Evolutionary conservation across 2,113 vertebrate species (phyloP), one percentile per base, ranked within the genome.

Genomic region (Marcusenius ussheri): DNA sequence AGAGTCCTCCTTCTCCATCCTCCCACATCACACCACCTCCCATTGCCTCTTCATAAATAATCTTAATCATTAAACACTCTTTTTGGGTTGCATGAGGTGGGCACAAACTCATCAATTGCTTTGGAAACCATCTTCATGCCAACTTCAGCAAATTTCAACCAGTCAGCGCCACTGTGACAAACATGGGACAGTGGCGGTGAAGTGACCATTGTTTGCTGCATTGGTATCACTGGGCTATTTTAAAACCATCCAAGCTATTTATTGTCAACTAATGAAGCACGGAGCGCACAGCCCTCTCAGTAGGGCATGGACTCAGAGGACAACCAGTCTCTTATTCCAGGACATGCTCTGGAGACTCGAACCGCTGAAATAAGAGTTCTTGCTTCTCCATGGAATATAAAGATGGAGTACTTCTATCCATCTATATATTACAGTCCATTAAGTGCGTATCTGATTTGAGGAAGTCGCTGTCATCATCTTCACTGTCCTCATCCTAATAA

Each of bases 1-100:
- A 99, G 98, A 93, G 5, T 83, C 17, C 70, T 27, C 49, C 46
- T 80, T 45, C 31, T n/a, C 62, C 53, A 27, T 27, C 58, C 15
- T n/a, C 3, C 74, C 9, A 77, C 49, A 27, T 46, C 13, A 50
- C 6, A 80, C 9, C 31, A 4, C 17, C 77, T 90, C 6, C 3
- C 46, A 39, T 74, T 47, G 13, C 17, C 49, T 24, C 11, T 83
- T 90, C 80, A n/a, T 49, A 88, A 1, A 83, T 80, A 8, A 51
- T 89, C 31, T 53, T 27, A 89, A 17, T 50, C 47, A 86, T 87
- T 56, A 49, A 49, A 86, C 24, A n/a, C 19, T 47, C 0, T 10
- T 35, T n/a, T 47, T 88, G n/a, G 88, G 19, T 70, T 11, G 56
- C 10, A 66, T 77, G n/a, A 89, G 5, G 15, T 3, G 6, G 35